phyloP scores from a whole-genome alignment of 2,888 invertebrate genomes.

The Nomada goodeniana region DNA sequence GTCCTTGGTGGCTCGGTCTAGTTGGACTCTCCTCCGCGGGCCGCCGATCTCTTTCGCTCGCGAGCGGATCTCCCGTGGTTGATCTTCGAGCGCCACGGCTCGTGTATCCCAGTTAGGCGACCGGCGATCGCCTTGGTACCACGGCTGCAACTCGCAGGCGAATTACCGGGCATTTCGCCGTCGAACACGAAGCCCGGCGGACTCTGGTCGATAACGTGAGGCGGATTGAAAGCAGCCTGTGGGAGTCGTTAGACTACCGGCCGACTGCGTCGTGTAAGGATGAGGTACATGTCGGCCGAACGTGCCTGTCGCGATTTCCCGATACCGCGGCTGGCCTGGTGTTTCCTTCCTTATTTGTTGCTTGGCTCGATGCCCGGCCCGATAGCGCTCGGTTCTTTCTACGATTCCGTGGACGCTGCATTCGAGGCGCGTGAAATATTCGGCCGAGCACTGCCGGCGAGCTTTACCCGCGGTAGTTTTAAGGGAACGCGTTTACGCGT shows the following conservation, averaged over 20 bases:
- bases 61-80: slow-evolving; percentile 49
- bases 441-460: slow-evolving; percentile 17
- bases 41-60: slow-evolving; percentile 36
- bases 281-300: slow-evolving; percentile 62
- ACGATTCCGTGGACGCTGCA: neutral
- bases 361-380: slow-evolving; percentile 50
- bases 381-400: slow-evolving; percentile 55
- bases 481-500: slow-evolving; percentile 13
- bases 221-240: slow-evolving; percentile 68
- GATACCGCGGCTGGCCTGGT: slow-evolving; percentile 51
- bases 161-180: slow-evolving; percentile 51
- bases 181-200: slow-evolving; percentile 14
- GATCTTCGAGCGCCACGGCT: slow-evolving; percentile 54
- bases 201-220: slow-evolving; percentile 66
- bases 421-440: slow-evolving; percentile 24
- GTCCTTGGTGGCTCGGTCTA: slow-evolving; percentile 68
- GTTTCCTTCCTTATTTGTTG: slow-evolving; percentile 70
- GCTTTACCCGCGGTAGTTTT: slow-evolving; percentile 10
- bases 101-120: slow-evolving; percentile 46
- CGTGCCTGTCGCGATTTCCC: slow-evolving; percentile 67
- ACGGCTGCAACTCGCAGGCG: slow-evolving; percentile 35
- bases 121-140: slow-evolving; percentile 33
- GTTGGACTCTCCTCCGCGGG: slow-evolving; percentile 56
- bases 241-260: slow-evolving; percentile 68
- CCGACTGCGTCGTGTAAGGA: slow-evolving; percentile 57